These are phyloP conservation scores for Ephydatia muelleri DNA, from an alignment of 37 sponge, comb jelly and placozoan genomes.

Conservation along the genomic window DNA sequence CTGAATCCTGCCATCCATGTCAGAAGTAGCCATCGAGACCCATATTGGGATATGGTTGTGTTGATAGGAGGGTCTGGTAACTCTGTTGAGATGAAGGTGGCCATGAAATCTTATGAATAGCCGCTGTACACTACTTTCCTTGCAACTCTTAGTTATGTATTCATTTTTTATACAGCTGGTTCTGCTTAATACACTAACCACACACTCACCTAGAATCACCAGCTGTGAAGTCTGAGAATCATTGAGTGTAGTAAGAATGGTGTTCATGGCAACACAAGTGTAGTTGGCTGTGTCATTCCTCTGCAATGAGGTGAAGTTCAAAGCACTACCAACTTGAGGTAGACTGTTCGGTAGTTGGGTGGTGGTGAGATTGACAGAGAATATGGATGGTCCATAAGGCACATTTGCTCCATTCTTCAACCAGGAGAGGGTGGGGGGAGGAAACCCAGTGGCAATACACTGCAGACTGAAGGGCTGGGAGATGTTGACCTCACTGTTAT, in stretches of 20 bases:
- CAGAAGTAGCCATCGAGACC: constrained; percentile 31
- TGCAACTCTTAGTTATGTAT: background rate
- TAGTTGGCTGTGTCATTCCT: constrained; percentile 69
- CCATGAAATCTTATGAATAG: background rate
- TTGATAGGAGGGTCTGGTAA: too few species aligned
- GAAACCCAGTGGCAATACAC: constrained; percentile 56
- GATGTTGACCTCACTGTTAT: constrained; percentile 1
- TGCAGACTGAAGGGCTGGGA: constrained; percentile 2
- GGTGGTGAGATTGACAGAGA: background rate
- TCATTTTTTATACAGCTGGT: too few species aligned
- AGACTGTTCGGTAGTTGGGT: background rate
- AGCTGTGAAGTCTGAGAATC: constrained; percentile 10
- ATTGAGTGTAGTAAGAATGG: constrained; percentile 24
- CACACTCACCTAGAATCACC: constrained; percentile 58
- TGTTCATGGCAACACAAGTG: constrained; percentile 57
- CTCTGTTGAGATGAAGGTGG: background rate
- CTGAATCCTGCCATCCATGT: constrained; percentile 54
- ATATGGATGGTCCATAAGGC: too few species aligned
- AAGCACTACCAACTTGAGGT: constrained; percentile 4
- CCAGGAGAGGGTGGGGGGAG: constrained; percentile 47
- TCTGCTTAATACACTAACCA: too few species aligned
- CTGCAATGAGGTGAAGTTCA: constrained; percentile 27
- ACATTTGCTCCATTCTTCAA: constrained; percentile 22
- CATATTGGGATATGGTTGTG: constrained; percentile 37
- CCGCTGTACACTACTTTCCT: background rate